phyloP scores from a whole-genome alignment of 2,888 invertebrate species.

The Drosophila algonquin region DNA sequence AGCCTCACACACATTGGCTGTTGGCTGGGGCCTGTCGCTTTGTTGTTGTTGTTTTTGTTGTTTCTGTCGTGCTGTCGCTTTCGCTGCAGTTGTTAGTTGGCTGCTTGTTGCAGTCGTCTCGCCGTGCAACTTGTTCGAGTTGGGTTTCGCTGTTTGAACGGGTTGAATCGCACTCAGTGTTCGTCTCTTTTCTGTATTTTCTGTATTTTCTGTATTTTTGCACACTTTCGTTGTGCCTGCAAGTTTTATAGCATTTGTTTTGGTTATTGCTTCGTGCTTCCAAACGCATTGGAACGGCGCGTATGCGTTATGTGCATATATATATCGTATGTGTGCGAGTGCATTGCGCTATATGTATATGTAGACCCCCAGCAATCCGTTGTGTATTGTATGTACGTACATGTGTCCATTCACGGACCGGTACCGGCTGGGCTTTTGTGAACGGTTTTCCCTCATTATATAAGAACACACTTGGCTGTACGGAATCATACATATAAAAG shows the following conservation, averaged over 20 bases:
- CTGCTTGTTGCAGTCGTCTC: conserved; percentile 32
- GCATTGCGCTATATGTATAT: neutral
- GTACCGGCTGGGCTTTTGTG: neutral
- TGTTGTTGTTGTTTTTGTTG: neutral
- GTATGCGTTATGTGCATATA: conserved; percentile 27
- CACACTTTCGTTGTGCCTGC: conserved; percentile 27
- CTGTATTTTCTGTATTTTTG: conserved; percentile 7
- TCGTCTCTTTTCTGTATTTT: conserved; percentile 7
- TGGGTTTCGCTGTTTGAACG: conserved; percentile 38
- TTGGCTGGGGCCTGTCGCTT: conserved; percentile 59
- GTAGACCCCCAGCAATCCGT: neutral
- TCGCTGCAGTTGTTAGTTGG: conserved; percentile 30
- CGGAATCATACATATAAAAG: no score
- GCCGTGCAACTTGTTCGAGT: conserved; percentile 61
- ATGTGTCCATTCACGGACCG: neutral
- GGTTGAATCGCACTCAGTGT: conserved; percentile 52
- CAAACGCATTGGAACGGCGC: conserved; percentile 27
- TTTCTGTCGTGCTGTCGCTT: conserved; percentile 11
- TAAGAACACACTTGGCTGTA: neutral
- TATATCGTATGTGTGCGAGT: no score
- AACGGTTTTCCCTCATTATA: neutral
- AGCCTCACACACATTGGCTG: conserved; percentile 79
- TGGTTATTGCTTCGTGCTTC: conserved; percentile 43
- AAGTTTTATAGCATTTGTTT: conserved; percentile 50
- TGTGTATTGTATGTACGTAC: neutral